phyloP scores from a whole-genome alignment of 2,113 vertebrate genomes.

The Kryptolebias marmoratus region DNA sequence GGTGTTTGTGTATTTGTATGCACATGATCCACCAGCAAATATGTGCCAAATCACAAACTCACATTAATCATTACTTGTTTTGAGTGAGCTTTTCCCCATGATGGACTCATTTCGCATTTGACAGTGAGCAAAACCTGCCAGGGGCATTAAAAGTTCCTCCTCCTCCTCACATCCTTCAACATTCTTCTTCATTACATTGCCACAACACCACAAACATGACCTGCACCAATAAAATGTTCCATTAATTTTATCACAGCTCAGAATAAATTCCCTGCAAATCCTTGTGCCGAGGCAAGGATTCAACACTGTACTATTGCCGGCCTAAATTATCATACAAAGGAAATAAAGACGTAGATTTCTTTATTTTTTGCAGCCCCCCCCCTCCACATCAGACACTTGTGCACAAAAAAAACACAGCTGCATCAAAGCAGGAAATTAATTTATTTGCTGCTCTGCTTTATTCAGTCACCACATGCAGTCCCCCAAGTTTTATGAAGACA shows the following conservation, averaged over 20 bases:
- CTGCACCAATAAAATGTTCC: constrained; percentile 66
- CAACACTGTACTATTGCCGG: constrained; percentile 26
- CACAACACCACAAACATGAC: constrained; percentile 67
- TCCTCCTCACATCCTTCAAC: constrained; percentile 43
- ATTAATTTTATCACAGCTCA: constrained; percentile 65
- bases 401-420: constrained; percentile 57
- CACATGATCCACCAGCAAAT: constrained; percentile 33
- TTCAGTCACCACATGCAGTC: constrained; percentile 70
- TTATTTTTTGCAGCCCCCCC: constrained; percentile 51
- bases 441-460: constrained; percentile 67
- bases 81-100: constrained; percentile 31
- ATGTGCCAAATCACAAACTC: constrained; percentile 18
- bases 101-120: constrained; percentile 62
- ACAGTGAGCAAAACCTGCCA: constrained; percentile 33
- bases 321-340: constrained; percentile 75
- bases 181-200: constrained; percentile 70
- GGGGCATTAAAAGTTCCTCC: constrained; percentile 52
- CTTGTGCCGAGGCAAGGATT: constrained; percentile 59
- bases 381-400: constrained; percentile 58
- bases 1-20: constrained; percentile 24
- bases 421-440: constrained; percentile 76
- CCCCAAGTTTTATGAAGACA: constrained; percentile 73
- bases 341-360: constrained; percentile 56
- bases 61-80: constrained; percentile 58
- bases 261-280: constrained; percentile 59